These are phyloP conservation scores for Theropithecus gelada DNA, from an alignment of 2,113 vertebrate species.

Conservation along the genomic window DNA sequence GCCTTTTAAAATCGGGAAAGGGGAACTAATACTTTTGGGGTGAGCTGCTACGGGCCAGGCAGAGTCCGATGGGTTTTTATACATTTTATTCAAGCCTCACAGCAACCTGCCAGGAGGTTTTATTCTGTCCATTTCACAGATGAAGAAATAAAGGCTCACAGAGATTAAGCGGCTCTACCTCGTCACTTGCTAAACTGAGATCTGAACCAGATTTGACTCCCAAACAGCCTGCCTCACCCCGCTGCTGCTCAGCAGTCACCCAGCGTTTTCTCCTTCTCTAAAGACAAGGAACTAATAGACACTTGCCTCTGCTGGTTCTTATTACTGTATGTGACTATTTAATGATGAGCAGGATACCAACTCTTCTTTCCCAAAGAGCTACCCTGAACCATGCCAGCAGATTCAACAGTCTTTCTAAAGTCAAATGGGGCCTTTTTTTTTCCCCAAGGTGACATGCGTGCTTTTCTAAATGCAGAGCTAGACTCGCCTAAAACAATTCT, in stretches of 20 bases:
- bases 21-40: neutral
- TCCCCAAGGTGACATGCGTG: conserved; percentile 2
- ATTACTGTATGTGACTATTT: conserved; percentile 43
- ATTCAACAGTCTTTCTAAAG: conserved; percentile 64
- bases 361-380: conserved; percentile 60
- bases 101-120: neutral
- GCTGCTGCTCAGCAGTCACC: neutral
- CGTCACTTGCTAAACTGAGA: neutral
- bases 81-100: neutral
- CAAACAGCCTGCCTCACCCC: too few relatives aligned
- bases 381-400: conserved; percentile 31
- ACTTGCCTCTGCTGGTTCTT: neutral
- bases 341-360: neutral
- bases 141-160: neutral
- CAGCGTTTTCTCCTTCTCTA: neutral
- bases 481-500: conserved; percentile 65
- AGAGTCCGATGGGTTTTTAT: neutral
- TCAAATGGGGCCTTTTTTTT: conserved; percentile 15
- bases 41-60: neutral
- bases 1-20: neutral
- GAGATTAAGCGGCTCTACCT: neutral
- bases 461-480: conserved; percentile 74
- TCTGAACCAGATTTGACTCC: neutral
- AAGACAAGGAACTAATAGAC: neutral
- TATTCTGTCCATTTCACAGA: neutral